Evolutionary conservation across 1,140 invertebrate species (phyloP).

Genomic region (Drosophila punjabiensis): DNA sequence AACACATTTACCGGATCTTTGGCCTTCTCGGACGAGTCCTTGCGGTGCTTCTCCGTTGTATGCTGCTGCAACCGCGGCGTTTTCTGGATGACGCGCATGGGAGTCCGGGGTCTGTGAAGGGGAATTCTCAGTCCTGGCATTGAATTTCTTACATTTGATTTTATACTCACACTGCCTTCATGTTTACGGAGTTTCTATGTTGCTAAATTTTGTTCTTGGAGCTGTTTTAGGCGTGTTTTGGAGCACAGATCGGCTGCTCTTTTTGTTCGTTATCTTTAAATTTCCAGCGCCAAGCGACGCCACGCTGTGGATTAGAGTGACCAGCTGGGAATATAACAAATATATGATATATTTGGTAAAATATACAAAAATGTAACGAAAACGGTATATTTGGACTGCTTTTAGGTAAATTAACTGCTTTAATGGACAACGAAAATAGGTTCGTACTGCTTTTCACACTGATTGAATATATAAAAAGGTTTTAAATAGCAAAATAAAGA

Average conservation of each 20-base stretch:
- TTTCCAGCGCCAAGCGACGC: slow-evolving; percentile 69
- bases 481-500: too few species aligned
- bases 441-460: neutral
- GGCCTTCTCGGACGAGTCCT: slow-evolving; percentile 46
- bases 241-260: neutral
- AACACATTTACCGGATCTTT: slow-evolving; percentile 92
- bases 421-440: too few species aligned
- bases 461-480: too few species aligned
- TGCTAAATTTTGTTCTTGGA: neutral
- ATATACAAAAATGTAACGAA: neutral
- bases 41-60: slow-evolving; percentile 40
- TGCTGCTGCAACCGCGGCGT: slow-evolving; percentile 46
- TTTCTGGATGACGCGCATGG: slow-evolving; percentile 66
- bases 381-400: neutral
- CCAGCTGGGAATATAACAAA: neutral
- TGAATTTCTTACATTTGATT: neutral
- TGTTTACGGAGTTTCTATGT: slow-evolving; percentile 28
- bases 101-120: slow-evolving; percentile 76
- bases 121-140: neutral
- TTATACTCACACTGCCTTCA: slow-evolving; percentile 69
- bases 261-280: slow-evolving; percentile 67
- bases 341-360: neutral
- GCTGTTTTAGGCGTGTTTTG: neutral
- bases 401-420: neutral
- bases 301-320: slow-evolving; percentile 55